phyloP scores from a whole-genome alignment of 2,113 vertebrate genomes.

The Crocuta crocuta region DNA sequence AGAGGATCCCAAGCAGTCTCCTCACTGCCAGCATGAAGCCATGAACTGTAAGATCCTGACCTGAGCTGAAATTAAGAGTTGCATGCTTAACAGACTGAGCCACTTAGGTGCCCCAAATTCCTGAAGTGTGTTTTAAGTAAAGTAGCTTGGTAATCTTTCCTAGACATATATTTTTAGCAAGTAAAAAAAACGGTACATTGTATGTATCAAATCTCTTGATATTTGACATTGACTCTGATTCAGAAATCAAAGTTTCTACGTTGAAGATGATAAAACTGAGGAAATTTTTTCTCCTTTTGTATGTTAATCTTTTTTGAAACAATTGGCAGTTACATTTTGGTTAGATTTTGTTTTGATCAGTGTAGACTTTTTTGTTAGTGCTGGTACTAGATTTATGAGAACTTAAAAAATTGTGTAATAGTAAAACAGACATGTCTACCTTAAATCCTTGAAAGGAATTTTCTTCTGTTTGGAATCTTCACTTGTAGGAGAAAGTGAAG shows the following conservation, averaged over 20 bases:
- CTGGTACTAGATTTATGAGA: neutral
- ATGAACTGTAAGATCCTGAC: no score
- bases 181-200: neutral
- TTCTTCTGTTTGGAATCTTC: slow-evolving; percentile 25
- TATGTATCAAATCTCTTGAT: neutral
- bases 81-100: no score
- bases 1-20: no score
- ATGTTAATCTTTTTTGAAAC: neutral
- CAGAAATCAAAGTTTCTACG: neutral
- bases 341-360: neutral
- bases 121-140: neutral
- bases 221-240: neutral
- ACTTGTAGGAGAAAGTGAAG: neutral
- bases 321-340: neutral
- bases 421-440: neutral
- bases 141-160: neutral
- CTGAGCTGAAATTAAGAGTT: no score
- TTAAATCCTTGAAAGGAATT: neutral
- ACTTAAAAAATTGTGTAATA: neutral
- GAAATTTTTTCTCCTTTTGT: neutral
- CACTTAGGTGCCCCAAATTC: neutral
- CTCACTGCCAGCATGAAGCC: no score
- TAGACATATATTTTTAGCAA: neutral
- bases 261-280: neutral
- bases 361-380: neutral